A percentile compares a stretch with the other conserved stretches of the same genome.
These are phyloP conservation scores for Anoncus sp. DNA, from an alignment of 2,888 invertebrate species.

Conservation along the genomic window DNA sequence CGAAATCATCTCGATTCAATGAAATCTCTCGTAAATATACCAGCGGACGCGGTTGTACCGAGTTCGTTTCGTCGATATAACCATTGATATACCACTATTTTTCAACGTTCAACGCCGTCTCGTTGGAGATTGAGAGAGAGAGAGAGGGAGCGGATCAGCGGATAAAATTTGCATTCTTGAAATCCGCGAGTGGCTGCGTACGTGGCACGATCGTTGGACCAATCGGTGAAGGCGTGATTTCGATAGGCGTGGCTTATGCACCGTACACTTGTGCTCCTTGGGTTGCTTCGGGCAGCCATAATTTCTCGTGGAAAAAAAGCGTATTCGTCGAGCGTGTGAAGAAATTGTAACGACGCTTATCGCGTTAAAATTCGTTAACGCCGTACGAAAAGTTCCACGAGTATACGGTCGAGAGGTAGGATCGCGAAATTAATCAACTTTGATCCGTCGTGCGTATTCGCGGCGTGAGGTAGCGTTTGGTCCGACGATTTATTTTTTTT, in stretches of 20 bases:
- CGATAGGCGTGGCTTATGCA: slow-evolving; percentile 79
- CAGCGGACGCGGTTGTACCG: not conserved
- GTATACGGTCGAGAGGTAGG: slow-evolving; percentile 25
- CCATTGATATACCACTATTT: slow-evolving; percentile 4
- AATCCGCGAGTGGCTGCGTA: slow-evolving; percentile 75
- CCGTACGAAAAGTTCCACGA: slow-evolving; percentile 10
- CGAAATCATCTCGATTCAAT: slow-evolving; percentile 35
- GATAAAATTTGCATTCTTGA: slow-evolving; percentile 56
- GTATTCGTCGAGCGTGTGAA: slow-evolving; percentile 51
- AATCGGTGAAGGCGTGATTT: slow-evolving; percentile 73
- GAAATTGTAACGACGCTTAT: slow-evolving; percentile 34
- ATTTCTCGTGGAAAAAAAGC: slow-evolving; percentile 70
- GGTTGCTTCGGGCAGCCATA: slow-evolving; percentile 77
- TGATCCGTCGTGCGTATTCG: slow-evolving; percentile 10
- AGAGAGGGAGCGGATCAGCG: slow-evolving; percentile 19
- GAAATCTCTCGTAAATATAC: slow-evolving; percentile 15
- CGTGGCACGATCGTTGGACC: slow-evolving; percentile 77
- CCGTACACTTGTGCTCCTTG: slow-evolving; percentile 53
- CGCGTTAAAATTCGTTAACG: slow-evolving; percentile 20
- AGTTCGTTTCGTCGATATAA: not conserved
- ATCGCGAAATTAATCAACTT: slow-evolving; percentile 18
- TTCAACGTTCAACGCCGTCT: too few relatives aligned
- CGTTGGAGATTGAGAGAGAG: not conserved
- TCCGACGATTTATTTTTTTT: slow-evolving; percentile 33
- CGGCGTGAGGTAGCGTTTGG: slow-evolving; percentile 14